Evolutionary conservation across 2,113 vertebrate species (phyloP).

Genomic region (Corydoras sp.): DNA sequence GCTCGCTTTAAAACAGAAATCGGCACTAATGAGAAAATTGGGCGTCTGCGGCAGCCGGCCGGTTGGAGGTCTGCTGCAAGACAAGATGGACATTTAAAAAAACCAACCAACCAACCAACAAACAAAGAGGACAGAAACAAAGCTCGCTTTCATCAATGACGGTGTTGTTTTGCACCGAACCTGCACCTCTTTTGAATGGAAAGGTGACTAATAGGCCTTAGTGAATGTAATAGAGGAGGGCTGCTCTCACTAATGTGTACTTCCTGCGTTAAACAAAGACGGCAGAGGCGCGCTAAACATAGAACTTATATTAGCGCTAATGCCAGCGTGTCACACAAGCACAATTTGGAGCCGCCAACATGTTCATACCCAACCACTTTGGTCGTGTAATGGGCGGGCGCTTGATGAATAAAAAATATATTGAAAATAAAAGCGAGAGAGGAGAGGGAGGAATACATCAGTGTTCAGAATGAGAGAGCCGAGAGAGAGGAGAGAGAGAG

Average conservation of each 20-base stretch:
- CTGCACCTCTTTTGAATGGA: conserved; percentile 19
- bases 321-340: conserved; percentile 10
- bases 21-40: conserved; percentile 17
- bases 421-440: neutral
- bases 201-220: conserved; percentile 19
- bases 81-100: no score
- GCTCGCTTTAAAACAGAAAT: conserved; percentile 2
- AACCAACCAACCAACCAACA: no score
- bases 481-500: conserved; percentile 35
- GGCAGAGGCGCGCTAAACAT: neutral
- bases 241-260: conserved; percentile 19
- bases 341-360: conserved; percentile 2
- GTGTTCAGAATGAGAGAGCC: conserved; percentile 22
- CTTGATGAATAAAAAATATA: conserved; percentile 37
- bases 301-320: conserved; percentile 7
- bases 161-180: conserved; percentile 16
- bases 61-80: neutral
- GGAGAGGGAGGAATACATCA: conserved; percentile 41
- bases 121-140: conserved; percentile 10
- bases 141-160: conserved; percentile 17
- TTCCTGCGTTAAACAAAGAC: conserved; percentile 32
- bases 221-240: neutral
- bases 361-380: conserved; percentile 2
- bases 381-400: conserved; percentile 21
- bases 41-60: neutral